Percentiles rank a stretch among this genome's conserved stretches.
These are phyloP conservation scores for Synanthedon vespiformis DNA, from an alignment of 2,888 invertebrate genomes.

Conservation along the genomic window DNA sequence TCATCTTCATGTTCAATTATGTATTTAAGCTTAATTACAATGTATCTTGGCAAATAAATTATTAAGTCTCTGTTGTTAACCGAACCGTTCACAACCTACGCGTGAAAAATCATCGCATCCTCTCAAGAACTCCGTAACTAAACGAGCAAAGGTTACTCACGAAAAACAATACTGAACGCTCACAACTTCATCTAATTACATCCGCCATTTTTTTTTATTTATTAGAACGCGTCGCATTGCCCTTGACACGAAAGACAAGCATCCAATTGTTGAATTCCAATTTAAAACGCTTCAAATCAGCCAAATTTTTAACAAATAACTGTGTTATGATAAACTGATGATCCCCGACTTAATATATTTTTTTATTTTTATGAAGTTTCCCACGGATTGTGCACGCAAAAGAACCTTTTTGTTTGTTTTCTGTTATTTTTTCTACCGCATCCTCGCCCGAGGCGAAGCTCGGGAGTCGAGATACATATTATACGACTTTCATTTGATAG, in stretches of 20 bases:
- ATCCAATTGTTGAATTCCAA: too few relatives aligned
- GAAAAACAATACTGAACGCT: not conserved
- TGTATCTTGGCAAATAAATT: too few relatives aligned
- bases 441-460: not conserved
- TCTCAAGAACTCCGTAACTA: not conserved
- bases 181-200: not conserved
- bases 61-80: too few relatives aligned
- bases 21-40: too few relatives aligned
- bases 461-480: not conserved
- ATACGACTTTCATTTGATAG: not conserved
- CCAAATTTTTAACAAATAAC: not conserved
- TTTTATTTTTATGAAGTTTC: not conserved
- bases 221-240: not conserved
- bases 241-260: not conserved
- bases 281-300: too few relatives aligned
- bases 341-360: not conserved
- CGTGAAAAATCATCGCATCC: not conserved
- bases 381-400: not conserved
- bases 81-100: not conserved
- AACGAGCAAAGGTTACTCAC: not conserved
- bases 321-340: not conserved
- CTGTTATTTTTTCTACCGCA: not conserved
- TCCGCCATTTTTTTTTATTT: not conserved
- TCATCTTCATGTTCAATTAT: too few relatives aligned
- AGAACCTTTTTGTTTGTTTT: not conserved